Conservation (phyloP, 1,140 invertebrate species). For the Drosophila nigromelanica region DNA sequence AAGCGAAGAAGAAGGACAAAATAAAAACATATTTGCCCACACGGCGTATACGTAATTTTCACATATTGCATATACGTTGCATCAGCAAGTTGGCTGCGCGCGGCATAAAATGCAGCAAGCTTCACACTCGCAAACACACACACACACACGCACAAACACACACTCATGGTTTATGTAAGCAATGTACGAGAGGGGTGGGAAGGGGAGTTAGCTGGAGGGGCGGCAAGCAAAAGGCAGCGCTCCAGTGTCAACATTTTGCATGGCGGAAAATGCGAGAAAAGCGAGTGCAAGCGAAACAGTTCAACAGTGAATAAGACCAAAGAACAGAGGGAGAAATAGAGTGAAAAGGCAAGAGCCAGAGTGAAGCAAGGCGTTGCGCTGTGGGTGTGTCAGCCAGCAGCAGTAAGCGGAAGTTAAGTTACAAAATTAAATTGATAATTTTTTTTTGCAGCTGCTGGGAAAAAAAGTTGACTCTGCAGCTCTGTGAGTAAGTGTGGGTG, state of each 20-base stretch:
- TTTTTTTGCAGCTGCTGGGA: constrained; percentile 43
- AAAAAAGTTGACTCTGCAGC: constrained; percentile 63
- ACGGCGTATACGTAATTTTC: constrained; percentile 73
- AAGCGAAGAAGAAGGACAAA: constrained; percentile 12
- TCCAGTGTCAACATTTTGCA: constrained; percentile 76
- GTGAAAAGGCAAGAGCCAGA: background rate
- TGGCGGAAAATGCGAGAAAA: constrained; percentile 68
- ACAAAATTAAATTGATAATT: constrained; percentile 83
- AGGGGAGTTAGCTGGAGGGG: constrained; percentile 19
- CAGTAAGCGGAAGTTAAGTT: constrained; percentile 76
- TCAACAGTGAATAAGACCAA: constrained; percentile 44
- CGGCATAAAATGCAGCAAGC: constrained; percentile 60
- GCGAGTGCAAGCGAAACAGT: constrained; percentile 57
- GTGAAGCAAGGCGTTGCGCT: constrained; percentile 3
- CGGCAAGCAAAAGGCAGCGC: constrained; percentile 44
- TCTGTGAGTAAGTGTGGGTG: constrained; percentile 3
- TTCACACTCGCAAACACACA: constrained; percentile 5
- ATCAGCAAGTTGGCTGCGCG: constrained; percentile 60
- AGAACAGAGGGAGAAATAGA: background rate
- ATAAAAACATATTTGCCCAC: constrained; percentile 62
- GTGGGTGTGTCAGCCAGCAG: constrained; percentile 55
- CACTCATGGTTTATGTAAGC: constrained; percentile 63
- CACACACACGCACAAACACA: background rate
- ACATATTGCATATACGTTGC: constrained; percentile 78
- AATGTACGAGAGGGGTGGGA: constrained; percentile 12